These are phyloP conservation scores for Megaceryle alcyon DNA, from an alignment of 2,797 vertebrate species.

Conservation along the genomic window DNA sequence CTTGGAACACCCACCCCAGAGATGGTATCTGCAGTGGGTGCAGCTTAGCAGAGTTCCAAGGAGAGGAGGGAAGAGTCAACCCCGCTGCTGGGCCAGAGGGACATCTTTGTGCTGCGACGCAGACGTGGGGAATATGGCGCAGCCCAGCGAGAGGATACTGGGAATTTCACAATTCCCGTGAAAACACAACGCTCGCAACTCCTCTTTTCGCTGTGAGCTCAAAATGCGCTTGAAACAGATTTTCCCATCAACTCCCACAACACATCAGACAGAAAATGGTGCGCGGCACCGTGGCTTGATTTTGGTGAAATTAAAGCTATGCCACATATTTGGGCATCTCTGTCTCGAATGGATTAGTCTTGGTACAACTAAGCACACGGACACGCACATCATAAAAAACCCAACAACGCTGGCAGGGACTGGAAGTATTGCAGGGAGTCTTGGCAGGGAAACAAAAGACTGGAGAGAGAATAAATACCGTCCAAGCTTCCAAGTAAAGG, in stretches of 20 bases:
- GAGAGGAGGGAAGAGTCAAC: background rate
- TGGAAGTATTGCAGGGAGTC: background rate
- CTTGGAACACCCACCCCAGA: background rate
- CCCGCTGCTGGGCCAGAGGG: background rate
- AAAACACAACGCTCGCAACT: rapidly evolving
- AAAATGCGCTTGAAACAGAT: background rate
- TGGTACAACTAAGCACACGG: background rate
- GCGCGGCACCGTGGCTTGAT: background rate
- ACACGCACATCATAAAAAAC: background rate
- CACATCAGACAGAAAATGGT: background rate
- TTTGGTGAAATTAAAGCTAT: background rate
- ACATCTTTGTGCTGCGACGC: background rate
- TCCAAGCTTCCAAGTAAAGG: background rate
- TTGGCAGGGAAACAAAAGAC: background rate
- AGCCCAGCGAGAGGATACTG: background rate
- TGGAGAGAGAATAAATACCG: background rate
- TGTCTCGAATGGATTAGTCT: background rate
- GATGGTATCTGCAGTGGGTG: background rate
- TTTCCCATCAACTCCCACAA: background rate
- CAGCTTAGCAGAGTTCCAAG: background rate
- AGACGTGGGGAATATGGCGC: rapidly evolving
- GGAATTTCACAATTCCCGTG: background rate
- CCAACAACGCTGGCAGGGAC: background rate
- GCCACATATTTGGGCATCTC: background rate
- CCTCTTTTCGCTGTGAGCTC: background rate